Conservation (phyloP, 2,888 invertebrate species). For the Pristionchus maxplancki region DNA sequence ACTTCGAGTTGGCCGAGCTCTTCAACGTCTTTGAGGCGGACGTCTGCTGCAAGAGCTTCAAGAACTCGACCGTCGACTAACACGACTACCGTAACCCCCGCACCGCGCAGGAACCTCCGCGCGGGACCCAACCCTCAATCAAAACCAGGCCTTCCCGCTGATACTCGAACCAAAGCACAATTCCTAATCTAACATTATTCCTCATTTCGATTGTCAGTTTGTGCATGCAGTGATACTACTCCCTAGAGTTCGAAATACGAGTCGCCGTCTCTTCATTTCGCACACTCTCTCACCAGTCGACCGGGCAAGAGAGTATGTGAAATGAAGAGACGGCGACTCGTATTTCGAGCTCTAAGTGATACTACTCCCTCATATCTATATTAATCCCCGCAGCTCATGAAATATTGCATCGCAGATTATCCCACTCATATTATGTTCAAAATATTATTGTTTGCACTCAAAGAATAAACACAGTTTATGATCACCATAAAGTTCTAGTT, state of each 20-base stretch:
- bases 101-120: not conserved
- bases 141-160: not conserved
- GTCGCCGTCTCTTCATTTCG: too few species aligned
- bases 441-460: not conserved
- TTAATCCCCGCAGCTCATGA: not conserved
- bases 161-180: not conserved
- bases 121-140: not conserved
- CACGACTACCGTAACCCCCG: conserved; percentile 8
- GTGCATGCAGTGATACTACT: conserved; percentile 10
- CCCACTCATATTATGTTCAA: not conserved
- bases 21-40: conserved; percentile 73
- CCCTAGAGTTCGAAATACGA: too few species aligned
- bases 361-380: not conserved
- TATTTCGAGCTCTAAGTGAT: too few species aligned
- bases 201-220: not conserved
- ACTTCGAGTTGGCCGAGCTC: conserved; percentile 70
- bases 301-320: too few species aligned
- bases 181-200: not conserved
- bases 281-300: too few species aligned
- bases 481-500: too few species aligned
- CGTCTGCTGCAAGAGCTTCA: conserved; percentile 67
- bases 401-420: conserved; percentile 11
- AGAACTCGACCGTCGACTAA: conserved; percentile 48
- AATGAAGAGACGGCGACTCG: too few species aligned
- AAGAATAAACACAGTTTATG: not conserved